phyloP scores from a whole-genome alignment of 2,797 vertebrate genomes.

The Poeciliopsis presidionis region DNA sequence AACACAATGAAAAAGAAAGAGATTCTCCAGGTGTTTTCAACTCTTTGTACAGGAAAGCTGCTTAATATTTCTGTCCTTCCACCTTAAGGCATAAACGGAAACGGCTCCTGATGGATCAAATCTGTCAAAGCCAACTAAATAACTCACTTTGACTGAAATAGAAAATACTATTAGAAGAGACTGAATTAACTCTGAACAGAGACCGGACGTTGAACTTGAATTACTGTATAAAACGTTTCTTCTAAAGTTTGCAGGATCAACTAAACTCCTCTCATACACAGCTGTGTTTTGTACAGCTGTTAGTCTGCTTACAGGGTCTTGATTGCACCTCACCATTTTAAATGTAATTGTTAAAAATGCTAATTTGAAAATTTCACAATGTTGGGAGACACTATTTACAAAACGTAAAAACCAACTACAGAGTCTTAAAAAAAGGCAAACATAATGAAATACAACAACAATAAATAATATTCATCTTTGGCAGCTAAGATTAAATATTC shows the following conservation, averaged over 20 bases:
- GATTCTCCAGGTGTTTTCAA: neutral
- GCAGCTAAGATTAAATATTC: too few relatives aligned
- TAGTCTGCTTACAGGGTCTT: neutral
- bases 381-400: too few relatives aligned
- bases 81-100: neutral
- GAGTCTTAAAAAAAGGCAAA: too few relatives aligned
- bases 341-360: neutral
- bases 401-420: too few relatives aligned
- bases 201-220: neutral
- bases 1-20: neutral
- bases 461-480: too few relatives aligned
- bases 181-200: neutral
- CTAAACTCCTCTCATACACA: neutral
- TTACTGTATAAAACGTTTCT: neutral
- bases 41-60: neutral
- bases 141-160: constrained; percentile 3
- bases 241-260: neutral
- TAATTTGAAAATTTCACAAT: too few relatives aligned
- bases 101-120: neutral
- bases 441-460: too few relatives aligned
- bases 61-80: neutral
- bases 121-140: neutral
- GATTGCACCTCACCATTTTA: neutral
- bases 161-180: neutral
- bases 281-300: neutral